A percentile compares a stretch with the other conserved stretches of the same genome.
Evolutionary conservation across 2,797 vertebrate species (phyloP).

Genomic region (Myotis pilosus): DNA sequence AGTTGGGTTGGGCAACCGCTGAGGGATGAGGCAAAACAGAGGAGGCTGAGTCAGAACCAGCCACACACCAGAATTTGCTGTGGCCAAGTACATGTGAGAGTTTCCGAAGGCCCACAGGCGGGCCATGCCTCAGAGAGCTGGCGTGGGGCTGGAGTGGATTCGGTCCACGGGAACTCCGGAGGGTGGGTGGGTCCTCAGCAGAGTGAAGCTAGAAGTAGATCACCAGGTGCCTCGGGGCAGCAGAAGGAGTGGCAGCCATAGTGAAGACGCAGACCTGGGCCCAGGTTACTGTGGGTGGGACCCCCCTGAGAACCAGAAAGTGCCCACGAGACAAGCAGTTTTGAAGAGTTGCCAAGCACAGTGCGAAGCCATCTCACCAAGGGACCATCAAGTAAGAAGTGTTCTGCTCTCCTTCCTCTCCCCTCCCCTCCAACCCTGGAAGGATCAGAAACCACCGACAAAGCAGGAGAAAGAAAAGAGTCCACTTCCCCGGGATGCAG

Average conservation of each 20-base stretch:
- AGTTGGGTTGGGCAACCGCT: neutral
- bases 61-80: neutral
- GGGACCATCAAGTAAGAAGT: neutral
- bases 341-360: neutral
- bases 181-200: neutral
- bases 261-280: neutral
- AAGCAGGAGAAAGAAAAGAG: neutral
- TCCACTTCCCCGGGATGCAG: neutral
- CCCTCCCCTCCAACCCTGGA: neutral
- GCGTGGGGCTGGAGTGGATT: neutral
- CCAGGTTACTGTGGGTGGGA: neutral
- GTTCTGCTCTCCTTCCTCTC: neutral
- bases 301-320: neutral
- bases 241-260: neutral
- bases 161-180: neutral
- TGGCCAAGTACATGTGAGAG: neutral
- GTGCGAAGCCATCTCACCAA: neutral
- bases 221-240: neutral
- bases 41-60: neutral
- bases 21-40: neutral
- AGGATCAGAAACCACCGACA: neutral
- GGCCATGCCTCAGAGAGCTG: neutral
- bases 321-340: neutral
- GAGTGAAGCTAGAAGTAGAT: neutral
- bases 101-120: neutral